Evolutionary conservation across 2,113 vertebrate genomes (phyloP), one percentile per base, ranked within the genome.

Genomic region (Bubo blakistoni): DNA sequence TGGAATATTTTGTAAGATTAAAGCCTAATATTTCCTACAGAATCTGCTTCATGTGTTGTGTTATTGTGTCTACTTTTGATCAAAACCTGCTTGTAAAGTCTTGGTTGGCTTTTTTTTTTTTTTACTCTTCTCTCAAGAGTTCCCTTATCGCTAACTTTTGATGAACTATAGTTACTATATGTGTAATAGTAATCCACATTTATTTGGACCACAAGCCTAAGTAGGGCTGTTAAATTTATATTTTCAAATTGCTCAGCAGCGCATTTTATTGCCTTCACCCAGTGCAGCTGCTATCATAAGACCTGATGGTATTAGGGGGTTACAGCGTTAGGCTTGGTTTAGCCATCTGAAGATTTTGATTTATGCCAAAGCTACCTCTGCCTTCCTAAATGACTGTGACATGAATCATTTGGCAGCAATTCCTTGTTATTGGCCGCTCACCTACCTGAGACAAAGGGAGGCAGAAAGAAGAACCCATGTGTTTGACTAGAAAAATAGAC

Each of bases 1-100:
- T 94, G 86, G 94, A 96, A 92, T 96, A 96, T 91, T 95, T 94
- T 93, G 81, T 58, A 88, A 92, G 96, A 96, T 87, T 71, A 66
- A 69, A 88, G 81, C 62, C 87, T 91, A 90, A 46, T 88, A 94
- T 90, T 96, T 95, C 93, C 84, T 82, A 47, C 66, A 91, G 81
- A 81, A 86, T 58, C 66, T 80, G 34, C 66, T 92, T 89, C 38
- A 0, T 2, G 42, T 79, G 83, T 94, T 94, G 81, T 69, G 81
- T 82, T 95, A 82, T 30, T 94, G 81, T 2, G 0, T 90, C 91
- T 96, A 36, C 83, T 76, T 87, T 85, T 70, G 92, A 96, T 95
- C 86, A 94, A 96, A 97, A 96, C 78, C 74, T 82, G 55, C 84
- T 90, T 91, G 49, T 72, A 65, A 94, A 69, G 40, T 13, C 85